These are phyloP conservation scores for Alsophila aescularia DNA, from an alignment of 2,888 invertebrate genomes.

Conservation along the genomic window DNA sequence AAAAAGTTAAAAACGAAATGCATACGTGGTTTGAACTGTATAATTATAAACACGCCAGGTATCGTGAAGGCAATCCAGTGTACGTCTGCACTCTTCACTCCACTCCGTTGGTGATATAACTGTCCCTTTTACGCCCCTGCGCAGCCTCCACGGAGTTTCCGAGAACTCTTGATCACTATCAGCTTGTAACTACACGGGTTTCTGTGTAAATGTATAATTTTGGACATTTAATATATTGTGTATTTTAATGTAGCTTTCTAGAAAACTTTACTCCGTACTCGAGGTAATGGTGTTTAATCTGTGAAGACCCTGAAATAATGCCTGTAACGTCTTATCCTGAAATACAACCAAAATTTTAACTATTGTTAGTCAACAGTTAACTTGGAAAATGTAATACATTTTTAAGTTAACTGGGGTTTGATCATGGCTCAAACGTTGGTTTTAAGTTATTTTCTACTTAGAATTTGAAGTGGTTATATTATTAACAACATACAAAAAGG, in stretches of 20 bases:
- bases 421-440: too few species aligned
- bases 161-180: slow-evolving; percentile 62
- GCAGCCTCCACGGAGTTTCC: slow-evolving; percentile 70
- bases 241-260: background rate
- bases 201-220: slow-evolving; percentile 49
- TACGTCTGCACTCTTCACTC: slow-evolving; percentile 48
- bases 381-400: too few species aligned
- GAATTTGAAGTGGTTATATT: too few species aligned
- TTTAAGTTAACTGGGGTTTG: too few species aligned
- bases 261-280: background rate
- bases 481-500: too few species aligned
- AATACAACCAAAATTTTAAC: too few species aligned
- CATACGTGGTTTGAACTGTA: slow-evolving; percentile 3
- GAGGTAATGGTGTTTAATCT: too few species aligned
- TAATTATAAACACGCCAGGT: slow-evolving; percentile 12
- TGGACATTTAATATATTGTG: slow-evolving; percentile 7
- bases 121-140: slow-evolving; percentile 44
- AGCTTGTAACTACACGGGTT: slow-evolving; percentile 50
- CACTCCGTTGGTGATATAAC: slow-evolving; percentile 22
- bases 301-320: too few species aligned
- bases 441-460: too few species aligned
- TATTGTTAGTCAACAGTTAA: too few species aligned
- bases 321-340: too few species aligned
- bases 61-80: slow-evolving; percentile 72
- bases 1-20: slow-evolving; percentile 7